These are phyloP conservation scores for Phylloscopus trochiloides DNA, from an alignment of 2,113 vertebrate species.

Conservation along the genomic window DNA sequence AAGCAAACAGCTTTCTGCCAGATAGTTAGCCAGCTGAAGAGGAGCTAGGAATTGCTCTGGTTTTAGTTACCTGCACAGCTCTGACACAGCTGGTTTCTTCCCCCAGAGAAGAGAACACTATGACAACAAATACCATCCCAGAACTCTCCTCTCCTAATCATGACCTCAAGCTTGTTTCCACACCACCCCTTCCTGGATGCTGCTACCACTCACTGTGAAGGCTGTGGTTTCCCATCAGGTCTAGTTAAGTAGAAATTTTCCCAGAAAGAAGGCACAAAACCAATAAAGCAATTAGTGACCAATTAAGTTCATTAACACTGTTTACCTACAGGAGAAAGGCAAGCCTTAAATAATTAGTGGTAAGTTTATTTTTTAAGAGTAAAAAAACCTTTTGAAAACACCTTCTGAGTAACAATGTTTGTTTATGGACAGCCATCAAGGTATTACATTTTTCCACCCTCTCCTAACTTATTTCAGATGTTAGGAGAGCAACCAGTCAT, in stretches of 20 bases:
- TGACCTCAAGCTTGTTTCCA: not conserved
- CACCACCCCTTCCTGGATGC: not conserved
- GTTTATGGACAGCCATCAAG: conserved; percentile 36
- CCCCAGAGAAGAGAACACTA: not conserved
- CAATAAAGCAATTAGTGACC: conserved; percentile 38
- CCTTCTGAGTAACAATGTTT: conserved; percentile 37
- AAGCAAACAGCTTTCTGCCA: not conserved
- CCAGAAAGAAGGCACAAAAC: conserved; percentile 11
- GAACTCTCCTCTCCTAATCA: not conserved
- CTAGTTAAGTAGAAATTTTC: not conserved
- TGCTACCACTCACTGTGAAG: not conserved
- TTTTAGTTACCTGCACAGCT: not conserved
- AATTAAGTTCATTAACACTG: conserved; percentile 43
- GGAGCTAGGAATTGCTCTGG: not conserved
- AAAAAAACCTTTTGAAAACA: conserved; percentile 51
- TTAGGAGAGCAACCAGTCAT: not conserved
- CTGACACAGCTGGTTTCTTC: not conserved
- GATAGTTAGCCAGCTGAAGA: not conserved
- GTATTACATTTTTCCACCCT: conserved; percentile 11
- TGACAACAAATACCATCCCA: not conserved
- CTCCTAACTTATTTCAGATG: conserved; percentile 56
- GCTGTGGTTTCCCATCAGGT: not conserved
- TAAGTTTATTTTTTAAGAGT: conserved; percentile 55
- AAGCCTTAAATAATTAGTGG: conserved; percentile 46
- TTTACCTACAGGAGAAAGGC: conserved; percentile 54